Conservation (phyloP, 2,888 invertebrate species). For the Chrysopilus asiliformis region DNA sequence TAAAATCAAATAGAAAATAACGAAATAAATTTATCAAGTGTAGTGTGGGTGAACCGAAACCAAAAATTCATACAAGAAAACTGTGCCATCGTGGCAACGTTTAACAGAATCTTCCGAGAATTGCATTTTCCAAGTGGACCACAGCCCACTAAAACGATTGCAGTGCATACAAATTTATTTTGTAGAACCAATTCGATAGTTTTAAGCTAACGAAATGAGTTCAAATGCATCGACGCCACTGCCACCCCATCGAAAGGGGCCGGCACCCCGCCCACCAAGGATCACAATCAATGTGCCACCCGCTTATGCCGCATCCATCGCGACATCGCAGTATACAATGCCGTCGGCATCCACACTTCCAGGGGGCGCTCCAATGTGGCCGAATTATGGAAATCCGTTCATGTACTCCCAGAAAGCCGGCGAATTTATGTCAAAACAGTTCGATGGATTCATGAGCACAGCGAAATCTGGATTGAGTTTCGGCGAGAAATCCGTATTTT, state of each 20-base stretch:
- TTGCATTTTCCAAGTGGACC: no score
- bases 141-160: no score
- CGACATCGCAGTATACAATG: constrained; percentile 22
- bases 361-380: constrained; percentile 20
- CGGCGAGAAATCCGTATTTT: constrained; percentile 70
- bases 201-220: no score
- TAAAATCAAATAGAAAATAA: no score
- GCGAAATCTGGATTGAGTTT: constrained; percentile 72
- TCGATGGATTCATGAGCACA: constrained; percentile 63
- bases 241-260: constrained; percentile 11
- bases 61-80: no score
- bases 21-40: no score
- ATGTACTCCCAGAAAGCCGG: constrained; percentile 55
- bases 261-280: constrained; percentile 28
- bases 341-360: not conserved
- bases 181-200: no score
- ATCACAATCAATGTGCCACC: constrained; percentile 17
- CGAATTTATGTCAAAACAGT: constrained; percentile 67
- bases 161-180: no score
- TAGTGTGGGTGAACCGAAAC: no score
- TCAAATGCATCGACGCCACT: constrained; percentile 22
- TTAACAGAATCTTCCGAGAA: no score
- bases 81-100: no score
- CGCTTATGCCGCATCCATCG: constrained; percentile 11
- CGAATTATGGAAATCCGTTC: constrained; percentile 31